Evolutionary conservation across 2,888 invertebrate genomes (phyloP).

Genomic region (Chloromyia formosa): DNA sequence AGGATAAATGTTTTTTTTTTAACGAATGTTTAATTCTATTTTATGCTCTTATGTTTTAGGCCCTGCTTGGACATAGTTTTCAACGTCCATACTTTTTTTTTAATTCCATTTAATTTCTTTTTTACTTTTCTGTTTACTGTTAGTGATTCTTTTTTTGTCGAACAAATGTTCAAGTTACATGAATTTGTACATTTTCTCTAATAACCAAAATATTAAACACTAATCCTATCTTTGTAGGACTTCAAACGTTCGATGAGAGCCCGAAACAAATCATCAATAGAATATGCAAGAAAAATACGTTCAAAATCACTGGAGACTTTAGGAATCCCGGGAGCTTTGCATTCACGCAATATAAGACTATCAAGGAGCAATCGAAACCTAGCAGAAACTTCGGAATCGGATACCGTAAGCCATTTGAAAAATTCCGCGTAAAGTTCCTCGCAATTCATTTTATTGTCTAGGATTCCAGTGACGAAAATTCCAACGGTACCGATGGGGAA

Average conservation of each 20-base stretch:
- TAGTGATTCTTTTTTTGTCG: too few species aligned
- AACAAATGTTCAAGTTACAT: too few species aligned
- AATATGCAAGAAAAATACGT: constrained; percentile 60
- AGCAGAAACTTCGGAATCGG: constrained; percentile 52
- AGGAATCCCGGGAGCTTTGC: constrained; percentile 56
- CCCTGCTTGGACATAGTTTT: too few species aligned
- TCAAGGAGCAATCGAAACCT: constrained; percentile 60
- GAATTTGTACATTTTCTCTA: too few species aligned
- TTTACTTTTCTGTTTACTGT: too few species aligned
- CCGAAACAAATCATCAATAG: constrained; percentile 63
- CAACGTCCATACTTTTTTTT: too few species aligned
- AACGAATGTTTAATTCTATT: too few species aligned
- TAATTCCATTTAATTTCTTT: too few species aligned
- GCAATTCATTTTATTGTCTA: not conserved
- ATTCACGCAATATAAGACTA: constrained; percentile 51
- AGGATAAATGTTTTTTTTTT: too few species aligned
- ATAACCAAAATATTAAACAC: too few species aligned
- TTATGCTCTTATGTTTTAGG: too few species aligned
- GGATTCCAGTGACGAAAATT: not conserved
- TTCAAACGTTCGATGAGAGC: constrained; percentile 71
- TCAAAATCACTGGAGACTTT: constrained; percentile 63
- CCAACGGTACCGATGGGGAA: constrained; percentile 11
- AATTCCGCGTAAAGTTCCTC: too few species aligned
- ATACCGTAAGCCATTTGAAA: constrained; percentile 34
- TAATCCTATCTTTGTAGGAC: constrained; percentile 70